These are phyloP conservation scores for Cydia strobilella DNA, from an alignment of 1,140 invertebrate species.

Conservation along the genomic window DNA sequence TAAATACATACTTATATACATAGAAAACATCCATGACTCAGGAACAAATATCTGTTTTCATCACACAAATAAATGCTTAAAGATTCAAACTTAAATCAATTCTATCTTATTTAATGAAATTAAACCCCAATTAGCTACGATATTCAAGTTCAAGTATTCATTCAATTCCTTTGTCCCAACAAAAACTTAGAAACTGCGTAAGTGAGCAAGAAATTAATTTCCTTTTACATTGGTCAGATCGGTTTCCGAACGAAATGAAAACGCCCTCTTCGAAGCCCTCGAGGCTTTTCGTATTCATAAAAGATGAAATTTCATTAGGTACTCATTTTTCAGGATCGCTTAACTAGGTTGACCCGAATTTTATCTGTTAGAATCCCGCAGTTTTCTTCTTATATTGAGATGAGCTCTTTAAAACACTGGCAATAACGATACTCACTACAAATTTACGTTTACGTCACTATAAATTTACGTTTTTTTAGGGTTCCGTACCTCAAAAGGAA, in stretches of 20 bases:
- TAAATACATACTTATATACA: too few species aligned
- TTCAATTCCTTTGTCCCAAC: slow-evolving; percentile 14
- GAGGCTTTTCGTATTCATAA: slow-evolving; percentile 31
- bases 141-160: slow-evolving; percentile 17
- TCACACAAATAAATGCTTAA: too few species aligned
- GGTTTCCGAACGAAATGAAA: slow-evolving; percentile 14
- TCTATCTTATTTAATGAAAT: neutral
- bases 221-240: slow-evolving; percentile 31
- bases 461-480: too few species aligned
- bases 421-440: too few species aligned
- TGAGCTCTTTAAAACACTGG: neutral
- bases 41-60: too few species aligned
- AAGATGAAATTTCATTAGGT: slow-evolving; percentile 29
- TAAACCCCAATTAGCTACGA: neutral
- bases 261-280: slow-evolving; percentile 5
- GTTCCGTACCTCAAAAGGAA: too few species aligned
- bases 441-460: too few species aligned
- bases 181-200: slow-evolving; percentile 20
- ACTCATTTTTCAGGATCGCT: slow-evolving; percentile 24
- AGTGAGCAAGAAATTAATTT: slow-evolving; percentile 30
- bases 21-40: too few species aligned
- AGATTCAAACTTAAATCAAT: too few species aligned
- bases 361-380: slow-evolving; percentile 10
- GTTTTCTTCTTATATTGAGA: neutral
- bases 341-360: slow-evolving; percentile 31